Percentiles rank a stretch among this genome's conserved stretches.
Conservation (phyloP, 1,140 invertebrate species). For the Dufourea novaeangliae region DNA sequence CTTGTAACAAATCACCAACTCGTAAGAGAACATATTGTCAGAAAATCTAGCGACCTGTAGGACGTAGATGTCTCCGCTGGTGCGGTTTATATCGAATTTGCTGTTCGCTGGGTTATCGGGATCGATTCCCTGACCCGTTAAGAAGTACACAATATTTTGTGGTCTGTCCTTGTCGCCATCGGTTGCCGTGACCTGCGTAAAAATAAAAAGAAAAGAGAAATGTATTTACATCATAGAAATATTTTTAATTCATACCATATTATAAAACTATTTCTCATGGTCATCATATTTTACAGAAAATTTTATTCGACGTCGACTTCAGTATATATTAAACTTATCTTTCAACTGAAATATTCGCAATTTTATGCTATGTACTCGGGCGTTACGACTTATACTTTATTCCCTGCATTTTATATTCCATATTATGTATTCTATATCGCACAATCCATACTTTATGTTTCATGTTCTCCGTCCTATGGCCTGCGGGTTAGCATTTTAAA, state of each 20-base stretch:
- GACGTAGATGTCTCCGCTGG: constrained; percentile 96
- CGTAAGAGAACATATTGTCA: constrained; percentile 16
- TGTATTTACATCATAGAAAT: neutral
- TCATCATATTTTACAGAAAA: neutral
- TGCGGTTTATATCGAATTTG: constrained; percentile 97
- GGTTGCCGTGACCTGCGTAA: constrained; percentile 92
- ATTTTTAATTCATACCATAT: too few relatives aligned
- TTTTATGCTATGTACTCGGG: neutral
- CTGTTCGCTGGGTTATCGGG: constrained; percentile 96
- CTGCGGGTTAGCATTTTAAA: neutral
- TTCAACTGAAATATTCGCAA: neutral
- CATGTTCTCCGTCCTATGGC: neutral
- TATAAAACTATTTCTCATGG: neutral
- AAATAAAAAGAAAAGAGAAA: neutral
- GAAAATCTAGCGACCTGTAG: constrained; percentile 86
- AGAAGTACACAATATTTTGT: constrained; percentile 97
- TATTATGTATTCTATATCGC: neutral
- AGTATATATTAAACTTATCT: neutral
- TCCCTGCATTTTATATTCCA: neutral
- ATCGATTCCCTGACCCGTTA: constrained; percentile 98
- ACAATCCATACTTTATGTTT: neutral
- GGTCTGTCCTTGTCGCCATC: constrained; percentile 97
- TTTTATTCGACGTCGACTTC: too few relatives aligned
- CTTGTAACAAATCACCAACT: neutral
- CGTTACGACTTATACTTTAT: neutral